Base-by-base conservation (phyloP, 2,113 vertebrate genomes). In the Engystomops pustulosus region DNA sequence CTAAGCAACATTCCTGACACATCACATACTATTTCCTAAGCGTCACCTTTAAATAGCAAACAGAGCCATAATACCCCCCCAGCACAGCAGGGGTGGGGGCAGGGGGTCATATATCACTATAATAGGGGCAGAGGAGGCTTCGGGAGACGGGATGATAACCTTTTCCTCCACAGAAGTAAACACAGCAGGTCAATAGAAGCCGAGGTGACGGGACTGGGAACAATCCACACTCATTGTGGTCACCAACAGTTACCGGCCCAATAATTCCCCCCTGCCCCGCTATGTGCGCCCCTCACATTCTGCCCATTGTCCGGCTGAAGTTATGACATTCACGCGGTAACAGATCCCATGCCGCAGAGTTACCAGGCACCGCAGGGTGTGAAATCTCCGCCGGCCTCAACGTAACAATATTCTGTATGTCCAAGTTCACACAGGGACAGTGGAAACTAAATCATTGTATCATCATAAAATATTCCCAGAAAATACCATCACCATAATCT, bases 261-360 rank as follows among this genome's bases (percentile, higher is more conserved):
- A 71, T 81, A 70, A 80, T 71, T 58, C 32, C 15, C 67, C 67
- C 6, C 15, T 14, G 34, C 6, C 36, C 25, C 8, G n/a, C 47
- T 58, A 82, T 82, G 80, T 38, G 20, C 4, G 20, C 20, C 41
- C 45, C 8, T 20, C 45, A 32, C 79, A 81, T 71, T 71, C 68
- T 27, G 30, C 4, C 44, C 36, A 71, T 72, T 70, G 79, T 81
- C n/a, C 17, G 12, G 47, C 15, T 32, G 71, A 81, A 71, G 79
- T 81, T 81, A 81, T 71, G 79, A 23, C 67, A 70, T 70, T 71
- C 25, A 58, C 49, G 38, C 11, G n/a, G 51, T 27, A 25, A 81
- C 53, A 69, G 25, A 32, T 44, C 34, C 34, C n/a, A 18, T 47
- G 17, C n/a, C 47, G 1, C 1, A 20, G 49, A 11, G 80, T 82